phyloP scores from a whole-genome alignment of 2,888 invertebrate genomes.

The Morpho achilles region DNA sequence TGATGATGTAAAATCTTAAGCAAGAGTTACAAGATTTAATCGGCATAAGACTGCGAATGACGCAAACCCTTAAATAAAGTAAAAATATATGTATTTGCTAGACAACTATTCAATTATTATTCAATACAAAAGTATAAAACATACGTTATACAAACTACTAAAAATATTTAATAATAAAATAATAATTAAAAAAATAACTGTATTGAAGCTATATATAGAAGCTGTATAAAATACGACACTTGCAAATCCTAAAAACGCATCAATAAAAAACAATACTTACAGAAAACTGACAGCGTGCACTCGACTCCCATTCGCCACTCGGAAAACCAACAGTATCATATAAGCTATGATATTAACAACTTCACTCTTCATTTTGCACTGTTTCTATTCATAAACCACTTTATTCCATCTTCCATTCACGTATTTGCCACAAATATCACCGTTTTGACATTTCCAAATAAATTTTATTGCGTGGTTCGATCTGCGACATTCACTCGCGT shows the following conservation, averaged over 20 bases:
- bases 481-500: conserved; percentile 8
- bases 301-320: conserved; percentile 42
- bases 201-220: too few species aligned
- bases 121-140: too few species aligned
- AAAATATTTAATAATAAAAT: too few species aligned
- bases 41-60: too few species aligned
- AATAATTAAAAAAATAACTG: too few species aligned
- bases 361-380: conserved; percentile 33
- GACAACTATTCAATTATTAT: too few species aligned
- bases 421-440: conserved; percentile 16
- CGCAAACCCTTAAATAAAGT: too few species aligned
- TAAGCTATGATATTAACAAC: conserved; percentile 32
- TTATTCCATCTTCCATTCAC: conserved; percentile 11
- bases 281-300: conserved; percentile 67
- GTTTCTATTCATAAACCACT: conserved; percentile 39
- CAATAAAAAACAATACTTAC: conserved; percentile 46
- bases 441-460: conserved; percentile 18
- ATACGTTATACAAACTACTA: too few species aligned
- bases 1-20: too few species aligned
- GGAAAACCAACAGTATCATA: conserved; percentile 37
- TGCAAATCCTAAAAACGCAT: background rate
- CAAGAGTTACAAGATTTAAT: too few species aligned
- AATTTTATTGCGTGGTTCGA: background rate
- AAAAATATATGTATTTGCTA: too few species aligned
- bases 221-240: too few species aligned